These are phyloP conservation scores for Caenorhabditis sp. DNA, from an alignment of 2,888 invertebrate species.

Conservation along the genomic window DNA sequence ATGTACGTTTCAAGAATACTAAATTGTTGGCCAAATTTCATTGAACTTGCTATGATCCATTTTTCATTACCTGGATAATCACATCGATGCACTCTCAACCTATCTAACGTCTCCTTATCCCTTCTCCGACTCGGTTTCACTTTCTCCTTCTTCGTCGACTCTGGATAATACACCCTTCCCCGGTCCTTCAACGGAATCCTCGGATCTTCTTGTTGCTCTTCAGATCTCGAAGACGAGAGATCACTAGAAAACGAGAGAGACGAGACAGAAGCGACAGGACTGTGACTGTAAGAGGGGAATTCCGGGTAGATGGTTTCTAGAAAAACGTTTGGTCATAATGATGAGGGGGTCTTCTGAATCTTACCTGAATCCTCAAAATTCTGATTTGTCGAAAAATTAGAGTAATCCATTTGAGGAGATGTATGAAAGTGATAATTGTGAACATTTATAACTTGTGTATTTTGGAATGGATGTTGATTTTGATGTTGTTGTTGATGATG, in stretches of 20 bases:
- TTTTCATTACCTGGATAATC: conserved; percentile 40
- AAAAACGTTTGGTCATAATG: neutral
- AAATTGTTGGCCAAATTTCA: no score
- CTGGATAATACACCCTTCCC: conserved; percentile 23
- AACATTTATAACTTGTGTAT: conserved; percentile 30
- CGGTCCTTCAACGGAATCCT: conserved; percentile 25
- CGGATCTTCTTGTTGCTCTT: conserved; percentile 19
- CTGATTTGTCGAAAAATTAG: neutral
- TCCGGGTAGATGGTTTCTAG: neutral
- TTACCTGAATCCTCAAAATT: neutral
- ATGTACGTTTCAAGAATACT: no score
- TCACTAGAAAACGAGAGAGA: conserved; percentile 30
- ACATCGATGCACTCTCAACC: conserved; percentile 54
- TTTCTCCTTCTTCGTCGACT: conserved; percentile 27
- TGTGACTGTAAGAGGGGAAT: conserved; percentile 4
- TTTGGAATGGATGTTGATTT: conserved; percentile 8
- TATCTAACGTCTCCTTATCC: conserved; percentile 48
- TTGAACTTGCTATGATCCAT: neutral
- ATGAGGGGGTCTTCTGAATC: neutral
- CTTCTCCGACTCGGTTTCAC: conserved; percentile 23
- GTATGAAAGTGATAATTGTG: conserved; percentile 44
- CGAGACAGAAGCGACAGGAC: conserved; percentile 21
- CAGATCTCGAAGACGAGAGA: conserved; percentile 15
- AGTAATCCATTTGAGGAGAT: conserved; percentile 16
- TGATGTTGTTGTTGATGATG: conserved; percentile 15